Base-by-base conservation (phyloP, 2,797 vertebrate species). In the Xerus rutilus region DNA sequence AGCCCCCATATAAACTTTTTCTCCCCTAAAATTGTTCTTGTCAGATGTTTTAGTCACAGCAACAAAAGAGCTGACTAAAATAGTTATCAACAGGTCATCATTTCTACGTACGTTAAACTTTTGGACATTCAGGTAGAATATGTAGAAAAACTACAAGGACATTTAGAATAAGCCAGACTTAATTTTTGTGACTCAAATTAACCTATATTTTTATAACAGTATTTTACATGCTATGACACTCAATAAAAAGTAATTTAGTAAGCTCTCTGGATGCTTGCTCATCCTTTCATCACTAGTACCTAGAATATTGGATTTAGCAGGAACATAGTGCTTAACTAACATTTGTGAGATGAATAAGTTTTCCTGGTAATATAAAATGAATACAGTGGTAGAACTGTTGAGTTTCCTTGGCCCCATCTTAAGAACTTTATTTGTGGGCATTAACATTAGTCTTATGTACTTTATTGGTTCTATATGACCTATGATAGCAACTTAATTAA, bases 401-500 rank as follows among this genome's bases (percentile, higher is more conserved):
- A 57, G 25, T 17, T 96, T 62, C 18, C 10, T 67, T 49, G 8
- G n/a, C 12, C 35, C 21, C 18, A 12, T 95, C 21, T 69, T 88
- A 30, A 92, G 87, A 93, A 54, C 9, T 45, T 79, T 73, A 52
- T 69, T 86, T 67, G 11, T 2, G 82, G n/a, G 28, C 32, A 88
- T 86, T 86, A 54, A 25, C 11, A 39, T 67, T 76, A 83, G 13
- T 73, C 84, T 93, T 89, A 89, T 7, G 86, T 6, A 64, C 47
- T 91, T 94, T 67, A 67, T 67, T 87, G 45, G 4, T 7, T 93
- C 73, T 92, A n/a, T 84, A 21, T 90, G 89, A 64, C 54, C 54
- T 93, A 57, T 13, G 18, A 45, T 25, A 95, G 12, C 15, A 95
- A 94, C 28, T 47, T 73, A 92, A 21, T 93, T 92, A 93, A 72